Base-by-base conservation (phyloP, 2,797 vertebrate species). In the Cyclura pinguis region DNA sequence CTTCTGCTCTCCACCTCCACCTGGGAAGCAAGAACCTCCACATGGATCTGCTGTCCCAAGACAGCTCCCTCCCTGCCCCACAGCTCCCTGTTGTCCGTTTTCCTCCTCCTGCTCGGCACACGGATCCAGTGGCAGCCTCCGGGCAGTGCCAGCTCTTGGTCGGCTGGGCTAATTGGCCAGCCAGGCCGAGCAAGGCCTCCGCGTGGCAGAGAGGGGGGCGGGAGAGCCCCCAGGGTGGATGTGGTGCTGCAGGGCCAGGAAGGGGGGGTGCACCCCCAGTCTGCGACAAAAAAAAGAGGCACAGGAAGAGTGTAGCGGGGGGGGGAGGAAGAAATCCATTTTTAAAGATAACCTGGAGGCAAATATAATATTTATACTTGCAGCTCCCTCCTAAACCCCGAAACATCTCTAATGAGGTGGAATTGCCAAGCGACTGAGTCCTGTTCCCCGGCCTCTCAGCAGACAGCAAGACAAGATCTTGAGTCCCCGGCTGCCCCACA, bases 351-450 rank as follows among this genome's bases (percentile, higher is more conserved):
- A 98, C 97, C 97, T 96, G 97, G 95, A 97, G 97, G 97, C 97
- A 97, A 98, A 98, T 98, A 97, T 97, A 98, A 98, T 98, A 98
- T 98, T 98, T 98, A 98, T 98, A 97, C 97, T 97, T 97, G 96
- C 96, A 97, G 97, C 97, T 97, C 96, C 95, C 96, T 96, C 95
- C 90, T 96, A 96, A 97, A 96, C 96, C 96, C 97, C 97, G 96
- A 97, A 98, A 98, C 96, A 97, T 96, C 97, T 97, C 97, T 97
- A 98, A 98, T 98, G 97, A 98, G 97, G 96, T 97, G 95, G 96
- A 97, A 97, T 97, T 97, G 97, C 97, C 97, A 98, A 98, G 97
- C 96, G 97, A 96, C 96, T 78, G 92, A 95, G 95, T 96, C 95
- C 96, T 96, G 90, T 90, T 95, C 93, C 91, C 94, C 95, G 94